A percentile compares a stretch with the other conserved stretches of the same genome.
Conservation (phyloP, 2,888 invertebrate genomes). For the Apamea anceps region DNA sequence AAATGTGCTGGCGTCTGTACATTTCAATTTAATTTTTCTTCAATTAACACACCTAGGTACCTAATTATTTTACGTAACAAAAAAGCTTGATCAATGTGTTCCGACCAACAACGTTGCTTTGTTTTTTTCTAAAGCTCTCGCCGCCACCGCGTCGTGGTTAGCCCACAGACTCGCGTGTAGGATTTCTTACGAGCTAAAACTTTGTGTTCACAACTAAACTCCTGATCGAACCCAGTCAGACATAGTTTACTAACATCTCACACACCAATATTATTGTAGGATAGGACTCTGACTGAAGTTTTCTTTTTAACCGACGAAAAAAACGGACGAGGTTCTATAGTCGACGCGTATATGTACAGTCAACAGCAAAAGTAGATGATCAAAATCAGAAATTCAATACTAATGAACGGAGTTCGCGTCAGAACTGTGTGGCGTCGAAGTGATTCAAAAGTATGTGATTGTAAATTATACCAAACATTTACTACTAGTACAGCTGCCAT, state of each 20-base stretch:
- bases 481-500: too few relatives aligned
- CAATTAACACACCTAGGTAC: neutral
- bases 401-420: too few relatives aligned
- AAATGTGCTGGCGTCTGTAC: too few relatives aligned
- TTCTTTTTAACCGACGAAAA: neutral
- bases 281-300: neutral
- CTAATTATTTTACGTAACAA: neutral
- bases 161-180: neutral
- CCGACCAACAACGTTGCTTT: neutral
- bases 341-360: too few relatives aligned
- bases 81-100: neutral
- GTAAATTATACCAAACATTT: too few relatives aligned
- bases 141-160: slow-evolving; percentile 13
- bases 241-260: slow-evolving; percentile 11
- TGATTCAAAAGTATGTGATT: too few relatives aligned
- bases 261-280: slow-evolving; percentile 13
- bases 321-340: too few relatives aligned
- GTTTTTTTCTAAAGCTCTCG: neutral
- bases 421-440: too few relatives aligned
- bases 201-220: slow-evolving; percentile 29
- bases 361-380: too few relatives aligned
- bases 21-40: neutral
- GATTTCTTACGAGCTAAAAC: slow-evolving; percentile 40
- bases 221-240: slow-evolving; percentile 2
- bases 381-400: too few relatives aligned